Evolutionary conservation across 2,888 invertebrate genomes (phyloP), one percentile per base, ranked within the genome.

Genomic region (Didymodactylos carnosus): DNA sequence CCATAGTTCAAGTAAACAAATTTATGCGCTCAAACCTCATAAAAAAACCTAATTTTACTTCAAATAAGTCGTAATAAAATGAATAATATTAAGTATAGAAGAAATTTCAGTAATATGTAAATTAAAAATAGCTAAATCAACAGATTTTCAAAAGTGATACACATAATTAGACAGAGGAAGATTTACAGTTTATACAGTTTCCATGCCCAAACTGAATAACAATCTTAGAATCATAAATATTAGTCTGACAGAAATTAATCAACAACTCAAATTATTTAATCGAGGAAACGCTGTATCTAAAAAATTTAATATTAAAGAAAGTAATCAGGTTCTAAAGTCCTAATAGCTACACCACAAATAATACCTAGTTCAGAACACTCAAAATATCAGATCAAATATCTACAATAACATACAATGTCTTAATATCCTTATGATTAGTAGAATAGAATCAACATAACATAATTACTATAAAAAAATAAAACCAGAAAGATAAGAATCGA

Each of bases 191-290:
- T 90, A 90, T 72, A 90, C 90, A 62, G 89, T 90, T 75, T 89
- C 90, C 71, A 87, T 87, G 73, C 89, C 89, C 78, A 84, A 87
- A 86, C 88, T 88, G 76, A 88, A 87, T 79, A 88, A 83, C 79
- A 86, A 86, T 78, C 88, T 88, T 73, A 85, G 83, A 79, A 88
- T 81, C 81, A 90, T 79, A 69, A 90, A 78, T n/a, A 86, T 85
- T 79, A 90, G 78, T 14, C 89, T 88, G 0, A 89, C 88, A 0
- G 88, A 88, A n/a, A 90, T 77, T 73, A 91, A 77, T 86, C 90
- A 90, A 85, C 90, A 91, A 82, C 89, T 90, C 87, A 90, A 88
- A 85, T 90, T 90, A 87, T 91, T 91, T 86, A 91, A 86, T 80
- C 89, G 89, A 0, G 90, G 90, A 72, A 90, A 90, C 13, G 89